Evolutionary conservation across 30 jellyfish, hydroid and myxozoan species (phyloP), one percentile per base, ranked within the genome.

Genomic region (Aurelia aurita): DNA sequence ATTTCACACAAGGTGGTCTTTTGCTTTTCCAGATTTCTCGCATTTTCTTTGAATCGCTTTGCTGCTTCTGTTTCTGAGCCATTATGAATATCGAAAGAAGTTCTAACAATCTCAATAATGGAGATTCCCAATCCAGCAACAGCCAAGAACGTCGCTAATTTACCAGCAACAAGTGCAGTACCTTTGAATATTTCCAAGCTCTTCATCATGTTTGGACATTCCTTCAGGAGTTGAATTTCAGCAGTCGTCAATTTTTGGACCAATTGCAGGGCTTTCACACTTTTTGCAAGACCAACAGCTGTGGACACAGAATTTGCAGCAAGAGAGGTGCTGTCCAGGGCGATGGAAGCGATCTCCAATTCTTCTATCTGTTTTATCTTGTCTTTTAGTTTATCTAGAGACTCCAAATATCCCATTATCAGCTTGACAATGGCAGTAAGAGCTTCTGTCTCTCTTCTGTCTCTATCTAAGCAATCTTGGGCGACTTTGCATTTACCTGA

Each of bases 1-100:
- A 71, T 47, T 15, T 39, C 69, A 44, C 83, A 71, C 83, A 71
- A 46, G 14, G 83, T 39, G 15, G 19, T 57, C 7, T 0, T 1
- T 71, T 71, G 83, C 31, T 44, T 57, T 71, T 43, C 29, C 83
- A 71, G 51, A 25, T 25, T 71, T 47, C 51, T 47, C 18, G 83
- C 83, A 11, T 71, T 71, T 71, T 71, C 83, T 15, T 65, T 19
- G 2, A 71, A 45, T 65, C 51, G 46, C 43, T 19, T 20, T 34
- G 69, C 83, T 34, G 83, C 83, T 34, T 71, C 69, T 34, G 83
- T 39, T 28, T 71, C 69, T 21, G 83, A 71, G 16, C 83, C 83
- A 39, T 46, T 27, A 68, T 71, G 83, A 45, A 71, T 71, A 71
- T 71, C 83, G 6, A 7, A 3, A 21, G 83, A 71, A 25, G 83